Evolutionary conservation across 1,140 invertebrate species (phyloP).

Genomic region (Mya arenaria): DNA sequence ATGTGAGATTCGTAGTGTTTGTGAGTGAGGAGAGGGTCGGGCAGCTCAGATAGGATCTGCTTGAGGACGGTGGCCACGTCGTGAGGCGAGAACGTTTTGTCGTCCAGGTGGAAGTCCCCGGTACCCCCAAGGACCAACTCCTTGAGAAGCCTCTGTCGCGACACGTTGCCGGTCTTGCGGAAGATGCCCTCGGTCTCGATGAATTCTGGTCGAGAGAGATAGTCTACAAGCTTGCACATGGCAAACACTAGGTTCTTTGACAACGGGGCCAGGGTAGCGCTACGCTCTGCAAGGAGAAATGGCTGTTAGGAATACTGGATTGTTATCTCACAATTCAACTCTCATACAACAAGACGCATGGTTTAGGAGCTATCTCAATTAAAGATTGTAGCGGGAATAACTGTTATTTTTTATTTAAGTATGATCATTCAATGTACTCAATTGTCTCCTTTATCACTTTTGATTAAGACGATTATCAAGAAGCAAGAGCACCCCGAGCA

Average conservation of each 20-base stretch:
- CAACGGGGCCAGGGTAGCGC: constrained; percentile 80
- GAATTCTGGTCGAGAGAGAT: constrained; percentile 86
- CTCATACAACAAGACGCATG: too few relatives aligned
- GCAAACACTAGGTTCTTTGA: constrained; percentile 89
- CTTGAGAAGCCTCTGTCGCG: constrained; percentile 91
- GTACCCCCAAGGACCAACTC: constrained; percentile 86
- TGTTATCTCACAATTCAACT: too few relatives aligned
- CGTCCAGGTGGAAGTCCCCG: constrained; percentile 84
- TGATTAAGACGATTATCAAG: too few relatives aligned
- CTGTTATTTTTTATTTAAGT: too few relatives aligned
- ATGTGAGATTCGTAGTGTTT: constrained; percentile 93
- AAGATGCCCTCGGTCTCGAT: constrained; percentile 95
- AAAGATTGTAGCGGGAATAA: too few relatives aligned
- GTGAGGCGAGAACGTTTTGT: constrained; percentile 89
- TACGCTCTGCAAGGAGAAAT: too few relatives aligned
- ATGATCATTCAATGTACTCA: too few relatives aligned
- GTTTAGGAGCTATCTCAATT: too few relatives aligned
- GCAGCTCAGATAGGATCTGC: constrained; percentile 91
- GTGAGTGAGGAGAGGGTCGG: constrained; percentile 94
- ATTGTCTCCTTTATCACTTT: too few relatives aligned
- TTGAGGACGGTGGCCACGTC: constrained; percentile 96
- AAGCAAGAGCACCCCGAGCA: too few relatives aligned
- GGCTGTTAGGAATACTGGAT: too few relatives aligned
- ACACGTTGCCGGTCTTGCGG: constrained; percentile 91
- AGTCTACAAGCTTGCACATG: constrained; percentile 90